Conservation (phyloP, 2,113 vertebrate species). For the Speoplatyrhinus poulsoni region DNA sequence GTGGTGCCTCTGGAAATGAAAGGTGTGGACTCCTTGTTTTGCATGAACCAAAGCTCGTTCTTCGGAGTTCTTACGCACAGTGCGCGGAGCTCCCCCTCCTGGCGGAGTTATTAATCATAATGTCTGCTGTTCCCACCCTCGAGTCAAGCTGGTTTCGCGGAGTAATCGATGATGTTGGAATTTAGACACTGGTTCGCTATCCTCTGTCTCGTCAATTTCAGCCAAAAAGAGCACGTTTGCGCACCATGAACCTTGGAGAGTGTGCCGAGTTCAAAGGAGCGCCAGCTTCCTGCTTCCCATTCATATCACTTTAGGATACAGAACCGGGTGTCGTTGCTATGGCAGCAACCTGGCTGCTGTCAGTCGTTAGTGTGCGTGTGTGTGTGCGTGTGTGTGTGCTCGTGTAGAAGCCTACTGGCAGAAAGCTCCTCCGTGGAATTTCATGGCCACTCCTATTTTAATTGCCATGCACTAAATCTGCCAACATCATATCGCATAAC, state of each 20-base stretch:
- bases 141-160: conserved; percentile 18
- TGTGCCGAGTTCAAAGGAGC: conserved; percentile 43
- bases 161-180: conserved; percentile 39
- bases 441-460: too few species aligned
- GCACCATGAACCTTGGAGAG: conserved; percentile 36
- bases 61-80: conserved; percentile 67
- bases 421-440: neutral
- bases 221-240: conserved; percentile 6
- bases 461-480: too few species aligned
- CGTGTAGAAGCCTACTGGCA: neutral
- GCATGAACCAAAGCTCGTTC: conserved; percentile 66
- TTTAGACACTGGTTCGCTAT: conserved; percentile 70
- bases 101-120: conserved; percentile 66
- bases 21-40: conserved; percentile 55
- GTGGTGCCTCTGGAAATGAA: conserved; percentile 47
- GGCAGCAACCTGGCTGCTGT: conserved; percentile 56
- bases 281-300: conserved; percentile 33
- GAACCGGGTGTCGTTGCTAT: conserved; percentile 58
- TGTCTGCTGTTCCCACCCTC: conserved; percentile 56
- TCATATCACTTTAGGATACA: conserved; percentile 39
- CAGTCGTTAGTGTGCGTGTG: conserved; percentile 16
- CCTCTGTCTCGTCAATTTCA: conserved; percentile 69
- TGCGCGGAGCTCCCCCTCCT: conserved; percentile 76
- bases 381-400: neutral
- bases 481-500: too few species aligned